Percentiles rank a stretch among this genome's conserved stretches.
Evolutionary conservation across 2,113 vertebrate species (phyloP).

Genomic region (Callipepla squamata): DNA sequence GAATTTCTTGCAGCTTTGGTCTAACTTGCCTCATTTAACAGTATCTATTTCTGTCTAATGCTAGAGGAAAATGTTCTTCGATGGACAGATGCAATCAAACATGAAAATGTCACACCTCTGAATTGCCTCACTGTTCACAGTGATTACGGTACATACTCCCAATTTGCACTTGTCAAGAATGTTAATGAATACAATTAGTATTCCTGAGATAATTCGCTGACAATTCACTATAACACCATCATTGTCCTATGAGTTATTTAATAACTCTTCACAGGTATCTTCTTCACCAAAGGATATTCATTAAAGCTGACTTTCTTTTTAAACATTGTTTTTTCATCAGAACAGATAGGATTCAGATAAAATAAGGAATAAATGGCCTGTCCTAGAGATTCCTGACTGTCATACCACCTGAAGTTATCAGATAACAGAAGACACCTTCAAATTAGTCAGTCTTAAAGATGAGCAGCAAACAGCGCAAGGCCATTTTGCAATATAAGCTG

Average conservation of each 20-base stretch:
- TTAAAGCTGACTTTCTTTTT: background rate
- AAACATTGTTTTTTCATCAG: background rate
- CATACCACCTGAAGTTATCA: background rate
- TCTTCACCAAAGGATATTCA: background rate
- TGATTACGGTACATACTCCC: background rate
- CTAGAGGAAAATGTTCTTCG: conserved; percentile 11
- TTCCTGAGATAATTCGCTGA: background rate
- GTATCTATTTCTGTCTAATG: conserved; percentile 39
- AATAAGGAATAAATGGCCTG: background rate
- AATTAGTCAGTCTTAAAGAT: background rate
- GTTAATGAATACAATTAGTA: conserved; percentile 45
- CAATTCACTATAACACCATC: background rate
- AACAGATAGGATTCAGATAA: background rate
- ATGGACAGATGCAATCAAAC: conserved; percentile 45
- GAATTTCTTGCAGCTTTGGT: conserved; percentile 5
- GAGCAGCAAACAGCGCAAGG: background rate
- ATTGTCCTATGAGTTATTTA: background rate
- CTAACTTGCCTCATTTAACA: conserved; percentile 22
- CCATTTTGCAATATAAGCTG: background rate
- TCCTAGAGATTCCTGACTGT: background rate
- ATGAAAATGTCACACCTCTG: background rate
- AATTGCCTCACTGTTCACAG: conserved; percentile 8
- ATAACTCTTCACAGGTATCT: background rate
- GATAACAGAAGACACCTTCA: background rate
- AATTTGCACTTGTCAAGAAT: conserved; percentile 13